Evolutionary conservation across 2,113 vertebrate species (phyloP).

Genomic region (Osmerus mordax): DNA sequence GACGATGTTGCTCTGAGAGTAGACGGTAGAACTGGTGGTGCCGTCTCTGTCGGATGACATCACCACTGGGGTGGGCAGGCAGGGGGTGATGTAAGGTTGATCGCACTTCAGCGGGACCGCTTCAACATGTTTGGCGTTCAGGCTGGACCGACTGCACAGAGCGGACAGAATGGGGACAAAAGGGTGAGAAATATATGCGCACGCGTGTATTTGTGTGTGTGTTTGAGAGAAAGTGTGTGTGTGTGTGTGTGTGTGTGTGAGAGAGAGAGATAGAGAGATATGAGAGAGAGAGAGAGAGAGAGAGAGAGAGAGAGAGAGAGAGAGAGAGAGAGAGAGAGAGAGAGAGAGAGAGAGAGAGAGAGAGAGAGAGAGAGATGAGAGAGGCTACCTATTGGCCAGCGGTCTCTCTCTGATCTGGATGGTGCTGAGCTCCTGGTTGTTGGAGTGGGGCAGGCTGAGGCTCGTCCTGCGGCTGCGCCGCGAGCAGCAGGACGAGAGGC

Average conservation of each 20-base stretch:
- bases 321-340: background rate
- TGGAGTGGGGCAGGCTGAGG: conserved; percentile 88
- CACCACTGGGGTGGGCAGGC: conserved; percentile 86
- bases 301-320: background rate
- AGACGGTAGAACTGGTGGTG: conserved; percentile 82
- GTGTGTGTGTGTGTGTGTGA: background rate
- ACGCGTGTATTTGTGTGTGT: background rate
- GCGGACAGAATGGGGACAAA: background rate
- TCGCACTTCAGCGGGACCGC: conserved; percentile 93
- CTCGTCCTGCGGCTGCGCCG: conserved; percentile 92
- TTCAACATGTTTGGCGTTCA: conserved; percentile 95
- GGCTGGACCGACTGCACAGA: conserved; percentile 86
- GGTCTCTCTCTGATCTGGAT: conserved; percentile 68
- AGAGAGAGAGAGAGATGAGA: background rate
- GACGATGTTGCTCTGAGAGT: conserved; percentile 94
- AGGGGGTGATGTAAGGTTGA: conserved; percentile 90
- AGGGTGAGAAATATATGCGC: background rate
- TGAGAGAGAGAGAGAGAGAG: background rate
- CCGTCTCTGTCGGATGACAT: conserved; percentile 85
- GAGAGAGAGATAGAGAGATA: conserved; percentile 2
- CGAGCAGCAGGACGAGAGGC: conserved; percentile 89
- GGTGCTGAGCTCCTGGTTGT: conserved; percentile 91
- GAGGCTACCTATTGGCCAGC: conserved; percentile 53
- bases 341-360: conserved; percentile 1
- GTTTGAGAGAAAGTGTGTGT: background rate